phyloP scores from a whole-genome alignment of 2,888 invertebrate genomes.

The Papilio elwesi region DNA sequence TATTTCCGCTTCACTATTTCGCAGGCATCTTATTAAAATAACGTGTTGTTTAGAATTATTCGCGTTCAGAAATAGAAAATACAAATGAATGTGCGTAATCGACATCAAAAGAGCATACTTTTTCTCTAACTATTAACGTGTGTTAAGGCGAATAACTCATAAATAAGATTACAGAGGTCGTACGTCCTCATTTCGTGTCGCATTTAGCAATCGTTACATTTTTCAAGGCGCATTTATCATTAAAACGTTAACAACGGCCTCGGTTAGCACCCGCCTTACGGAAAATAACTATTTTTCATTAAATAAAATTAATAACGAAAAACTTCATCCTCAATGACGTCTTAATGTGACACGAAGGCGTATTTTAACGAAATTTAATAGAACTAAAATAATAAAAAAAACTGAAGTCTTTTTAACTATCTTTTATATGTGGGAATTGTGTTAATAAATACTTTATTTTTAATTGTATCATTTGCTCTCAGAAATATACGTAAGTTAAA shows the following conservation, averaged over 20 bases:
- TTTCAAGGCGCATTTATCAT: slow-evolving; percentile 75
- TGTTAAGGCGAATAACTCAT: slow-evolving; percentile 74
- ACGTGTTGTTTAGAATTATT: slow-evolving; percentile 61
- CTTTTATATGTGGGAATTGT: slow-evolving; percentile 5
- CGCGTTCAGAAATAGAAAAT: slow-evolving; percentile 61
- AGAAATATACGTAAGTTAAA: slow-evolving; percentile 12
- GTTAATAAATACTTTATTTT: slow-evolving; percentile 20
- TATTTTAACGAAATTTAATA: slow-evolving; percentile 54
- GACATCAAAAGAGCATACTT: slow-evolving; percentile 73
- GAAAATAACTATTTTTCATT: slow-evolving; percentile 52
- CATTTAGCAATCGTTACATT: slow-evolving; percentile 72
- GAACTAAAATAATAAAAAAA: slow-evolving; percentile 59
- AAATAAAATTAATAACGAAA: slow-evolving; percentile 52
- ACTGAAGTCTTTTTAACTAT: slow-evolving; percentile 8
- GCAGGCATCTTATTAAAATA: slow-evolving; percentile 61
- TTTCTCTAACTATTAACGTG: slow-evolving; percentile 71
- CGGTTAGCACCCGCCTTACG: slow-evolving; percentile 52
- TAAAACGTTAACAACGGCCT: slow-evolving; percentile 68
- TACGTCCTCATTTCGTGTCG: slow-evolving; percentile 76
- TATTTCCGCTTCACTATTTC: slow-evolving; percentile 54
- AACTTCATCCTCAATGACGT: slow-evolving; percentile 43
- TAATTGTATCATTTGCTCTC: slow-evolving; percentile 27
- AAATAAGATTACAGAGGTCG: slow-evolving; percentile 69
- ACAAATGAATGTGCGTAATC: slow-evolving; percentile 72
- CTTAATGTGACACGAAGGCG: slow-evolving; percentile 43